Base-by-base conservation (phyloP, 2,797 vertebrate genomes). In the Phoxinus dragarum region DNA sequence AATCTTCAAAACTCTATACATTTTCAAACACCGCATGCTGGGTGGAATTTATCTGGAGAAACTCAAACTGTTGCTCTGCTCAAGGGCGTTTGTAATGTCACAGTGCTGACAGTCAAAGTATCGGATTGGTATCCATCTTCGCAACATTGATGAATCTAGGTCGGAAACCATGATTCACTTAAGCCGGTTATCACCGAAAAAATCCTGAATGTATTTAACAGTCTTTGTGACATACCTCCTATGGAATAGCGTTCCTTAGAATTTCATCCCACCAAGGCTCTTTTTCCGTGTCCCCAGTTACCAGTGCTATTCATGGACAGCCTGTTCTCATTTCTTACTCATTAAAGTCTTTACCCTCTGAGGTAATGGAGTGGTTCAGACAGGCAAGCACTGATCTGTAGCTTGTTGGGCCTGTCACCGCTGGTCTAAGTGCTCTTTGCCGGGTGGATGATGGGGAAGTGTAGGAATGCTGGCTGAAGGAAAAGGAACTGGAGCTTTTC, bases 351-450 rank as follows among this genome's bases (percentile, higher is more conserved):
- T 71, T 67, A 71, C 52, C 73, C 42, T 84, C 61, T 31, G 49
- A 80, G 74, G 68, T 86, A 84, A 90, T 75, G 36, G 80, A 76
- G 74, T 85, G 68, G 82, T 81, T 81, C 68, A 84, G 72, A 87
- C 56, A 69, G 59, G 59, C 52, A n/a, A 59, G 40, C 59, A 47
- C 76, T 75, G 82, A 83, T 82, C 56, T 86, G 82, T 52, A 84
- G 78, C 72, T 86, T 71, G 47, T 87, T 87, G 74, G 84, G 34
- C 61, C 78, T 68, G 66, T 84, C 77, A 74, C 47, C 12, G 2
- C 42, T 52, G 27, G 59, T 66, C 84, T 78, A 27, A 66, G 66
- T 73, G 80, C 72, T 71, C 36, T 76, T 76, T 14, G 54, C 61
- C 27, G n/a, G 17, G 66, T 56, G 3, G 10, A 27, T 85, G 52